Conservation (phyloP, 2,888 invertebrate genomes). For the Drosophila leonis region DNA sequence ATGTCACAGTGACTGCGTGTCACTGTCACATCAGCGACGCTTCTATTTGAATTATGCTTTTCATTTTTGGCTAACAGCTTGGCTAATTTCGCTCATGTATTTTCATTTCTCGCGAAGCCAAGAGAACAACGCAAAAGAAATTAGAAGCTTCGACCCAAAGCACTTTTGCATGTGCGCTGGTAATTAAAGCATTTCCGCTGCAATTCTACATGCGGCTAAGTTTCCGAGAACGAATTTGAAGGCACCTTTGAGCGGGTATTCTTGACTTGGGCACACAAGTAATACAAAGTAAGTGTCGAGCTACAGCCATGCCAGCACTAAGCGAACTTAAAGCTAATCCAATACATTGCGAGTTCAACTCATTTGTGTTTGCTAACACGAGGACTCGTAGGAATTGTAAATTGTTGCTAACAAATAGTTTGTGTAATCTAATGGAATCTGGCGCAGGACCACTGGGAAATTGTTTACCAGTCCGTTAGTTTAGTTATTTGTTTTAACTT, state of each 20-base stretch:
- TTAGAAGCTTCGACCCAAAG: conserved; percentile 20
- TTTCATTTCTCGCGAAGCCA: conserved; percentile 38
- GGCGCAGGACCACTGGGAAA: conserved; percentile 7
- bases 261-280: background rate
- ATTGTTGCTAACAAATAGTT: conserved; percentile 16
- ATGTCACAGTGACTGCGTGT: conserved; percentile 11
- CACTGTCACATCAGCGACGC: conserved; percentile 17
- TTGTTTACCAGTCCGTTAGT: conserved; percentile 2
- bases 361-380: background rate
- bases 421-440: conserved; percentile 5
- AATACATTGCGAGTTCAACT: background rate
- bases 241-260: conserved; percentile 1
- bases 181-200: conserved; percentile 68
- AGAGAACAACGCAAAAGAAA: conserved; percentile 22
- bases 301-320: background rate
- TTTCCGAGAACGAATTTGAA: conserved; percentile 35
- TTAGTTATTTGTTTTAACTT: conserved; percentile 12
- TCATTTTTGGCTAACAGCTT: conserved; percentile 55
- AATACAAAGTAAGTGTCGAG: background rate
- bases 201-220: conserved; percentile 34
- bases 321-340: background rate
- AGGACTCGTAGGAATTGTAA: background rate
- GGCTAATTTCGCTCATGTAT: conserved; percentile 57
- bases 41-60: conserved; percentile 54
- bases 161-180: conserved; percentile 57